A percentile compares a stretch with the other conserved stretches of the same genome.
Evolutionary conservation across 2,113 vertebrate species (phyloP).

Genomic region (Periophthalmus modestus): DNA sequence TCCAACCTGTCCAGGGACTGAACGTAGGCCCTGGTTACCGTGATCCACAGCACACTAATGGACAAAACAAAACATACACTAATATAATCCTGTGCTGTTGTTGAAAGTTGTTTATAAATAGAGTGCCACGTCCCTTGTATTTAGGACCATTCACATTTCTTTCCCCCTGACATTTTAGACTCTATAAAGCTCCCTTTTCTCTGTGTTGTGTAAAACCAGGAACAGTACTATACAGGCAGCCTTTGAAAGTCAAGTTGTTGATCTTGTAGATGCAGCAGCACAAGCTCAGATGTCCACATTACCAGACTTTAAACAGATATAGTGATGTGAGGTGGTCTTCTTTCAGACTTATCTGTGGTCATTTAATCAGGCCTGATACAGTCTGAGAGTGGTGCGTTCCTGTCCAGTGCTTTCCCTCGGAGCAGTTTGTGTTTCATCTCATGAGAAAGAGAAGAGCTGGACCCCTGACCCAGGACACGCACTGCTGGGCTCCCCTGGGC

Average conservation of each 20-base stretch:
- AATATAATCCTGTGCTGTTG: not conserved
- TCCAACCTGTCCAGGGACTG: not conserved
- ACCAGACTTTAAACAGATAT: slow-evolving; percentile 7
- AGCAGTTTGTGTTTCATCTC: slow-evolving; percentile 62
- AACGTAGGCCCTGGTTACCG: not conserved
- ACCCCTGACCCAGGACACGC: slow-evolving; percentile 63
- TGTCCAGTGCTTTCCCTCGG: slow-evolving; percentile 40
- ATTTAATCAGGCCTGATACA: slow-evolving; percentile 53
- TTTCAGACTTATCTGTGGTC: slow-evolving; percentile 31
- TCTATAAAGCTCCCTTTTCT: not conserved
- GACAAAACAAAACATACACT: not conserved
- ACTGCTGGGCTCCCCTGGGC: slow-evolving; percentile 54
- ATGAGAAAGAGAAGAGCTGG: slow-evolving; percentile 54
- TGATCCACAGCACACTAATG: not conserved
- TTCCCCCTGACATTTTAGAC: not conserved
- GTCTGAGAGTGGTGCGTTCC: slow-evolving; percentile 39
- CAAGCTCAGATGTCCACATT: slow-evolving; percentile 8
- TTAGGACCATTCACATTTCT: not conserved
- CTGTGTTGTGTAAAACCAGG: not conserved
- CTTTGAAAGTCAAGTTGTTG: slow-evolving; percentile 2
- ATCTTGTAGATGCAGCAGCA: not conserved
- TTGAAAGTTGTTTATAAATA: not conserved
- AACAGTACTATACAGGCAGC: not conserved
- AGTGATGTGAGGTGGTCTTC: slow-evolving; percentile 10
- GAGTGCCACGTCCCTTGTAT: not conserved